Percentiles rank a stretch among this genome's conserved stretches.
Evolutionary conservation across 2,797 vertebrate species (phyloP).

Genomic region (Emydoidea blandingii): DNA sequence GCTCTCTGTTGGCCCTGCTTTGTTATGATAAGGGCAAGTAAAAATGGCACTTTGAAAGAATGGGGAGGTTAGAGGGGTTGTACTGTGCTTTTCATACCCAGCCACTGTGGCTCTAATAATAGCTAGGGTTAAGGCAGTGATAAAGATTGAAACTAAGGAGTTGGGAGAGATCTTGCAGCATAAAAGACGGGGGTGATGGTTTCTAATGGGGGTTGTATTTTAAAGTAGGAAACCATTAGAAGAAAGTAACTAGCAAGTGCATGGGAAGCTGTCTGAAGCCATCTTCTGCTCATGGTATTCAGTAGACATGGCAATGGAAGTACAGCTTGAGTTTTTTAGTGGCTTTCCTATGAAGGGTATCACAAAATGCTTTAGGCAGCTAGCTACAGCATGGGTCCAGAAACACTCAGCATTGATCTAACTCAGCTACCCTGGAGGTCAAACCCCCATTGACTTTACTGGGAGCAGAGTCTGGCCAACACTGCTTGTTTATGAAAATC

Average conservation of each 20-base stretch:
- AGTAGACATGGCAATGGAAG: neutral
- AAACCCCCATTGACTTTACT: neutral
- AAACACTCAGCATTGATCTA: neutral
- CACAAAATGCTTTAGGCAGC: neutral
- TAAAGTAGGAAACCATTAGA: neutral
- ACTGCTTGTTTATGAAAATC: constrained; percentile 11
- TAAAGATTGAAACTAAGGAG: neutral
- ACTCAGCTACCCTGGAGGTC: neutral
- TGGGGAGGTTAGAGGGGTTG: neutral
- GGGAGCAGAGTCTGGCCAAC: neutral
- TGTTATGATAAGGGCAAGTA: neutral
- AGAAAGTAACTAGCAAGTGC: neutral
- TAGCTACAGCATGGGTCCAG: neutral
- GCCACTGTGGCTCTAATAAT: neutral
- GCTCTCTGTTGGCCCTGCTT: fast-evolving
- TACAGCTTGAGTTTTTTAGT: neutral
- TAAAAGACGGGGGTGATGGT: neutral
- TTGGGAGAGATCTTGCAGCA: neutral
- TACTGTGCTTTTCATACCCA: neutral
- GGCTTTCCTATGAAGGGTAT: neutral
- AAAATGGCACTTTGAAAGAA: constrained; percentile 18
- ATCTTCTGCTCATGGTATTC: neutral
- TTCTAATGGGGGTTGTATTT: neutral
- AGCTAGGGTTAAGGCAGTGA: neutral
- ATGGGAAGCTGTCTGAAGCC: neutral